Percentiles rank a stretch among this genome's conserved stretches.
phyloP scores from a whole-genome alignment of 2,797 vertebrate genomes.

The Gila robusta region DNA sequence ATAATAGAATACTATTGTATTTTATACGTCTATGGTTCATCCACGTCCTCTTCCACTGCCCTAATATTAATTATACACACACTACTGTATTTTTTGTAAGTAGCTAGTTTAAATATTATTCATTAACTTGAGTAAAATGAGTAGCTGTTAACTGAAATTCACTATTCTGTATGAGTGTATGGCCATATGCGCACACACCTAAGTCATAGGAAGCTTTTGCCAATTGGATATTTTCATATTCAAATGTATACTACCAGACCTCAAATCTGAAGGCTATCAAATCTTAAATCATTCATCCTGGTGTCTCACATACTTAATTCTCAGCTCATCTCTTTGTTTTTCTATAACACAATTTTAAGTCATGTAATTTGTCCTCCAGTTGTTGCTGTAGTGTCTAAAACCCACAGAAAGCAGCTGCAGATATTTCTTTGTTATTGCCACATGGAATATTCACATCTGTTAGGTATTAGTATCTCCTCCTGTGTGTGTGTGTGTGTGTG shows the following conservation, averaged over 20 bases:
- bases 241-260: not conserved
- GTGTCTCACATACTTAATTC: not conserved
- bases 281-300: not conserved
- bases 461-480: slow-evolving; percentile 39
- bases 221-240: not conserved
- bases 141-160: not conserved
- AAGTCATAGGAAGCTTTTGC: not conserved
- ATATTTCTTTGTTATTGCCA: slow-evolving; percentile 18
- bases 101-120: not conserved
- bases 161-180: not conserved
- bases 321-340: not conserved
- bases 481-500: not conserved
- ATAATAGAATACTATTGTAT: too few relatives aligned
- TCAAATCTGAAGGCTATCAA: not conserved
- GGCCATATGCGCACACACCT: not conserved
- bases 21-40: too few relatives aligned
- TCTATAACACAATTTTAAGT: not conserved
- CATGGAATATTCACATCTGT: slow-evolving; percentile 52
- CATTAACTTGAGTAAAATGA: not conserved
- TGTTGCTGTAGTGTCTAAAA: not conserved
- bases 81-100: not conserved
- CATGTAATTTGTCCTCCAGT: not conserved
- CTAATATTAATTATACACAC: not conserved
- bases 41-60: not conserved
- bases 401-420: slow-evolving; percentile 26